Evolutionary conservation across 2,113 vertebrate species (phyloP).

Genomic region (Elachura formosa): DNA sequence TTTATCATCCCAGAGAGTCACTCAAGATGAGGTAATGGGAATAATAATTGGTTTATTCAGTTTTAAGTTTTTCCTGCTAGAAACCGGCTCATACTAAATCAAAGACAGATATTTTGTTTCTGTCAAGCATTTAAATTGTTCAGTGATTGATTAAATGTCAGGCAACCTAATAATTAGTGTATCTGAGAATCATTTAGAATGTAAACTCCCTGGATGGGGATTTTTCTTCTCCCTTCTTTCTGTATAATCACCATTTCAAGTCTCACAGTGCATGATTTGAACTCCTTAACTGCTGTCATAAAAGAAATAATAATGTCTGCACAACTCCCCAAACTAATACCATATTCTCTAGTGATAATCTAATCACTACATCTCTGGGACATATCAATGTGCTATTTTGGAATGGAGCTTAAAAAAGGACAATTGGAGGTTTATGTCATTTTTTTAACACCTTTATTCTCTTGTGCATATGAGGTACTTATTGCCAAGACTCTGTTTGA

Average conservation of each 20-base stretch:
- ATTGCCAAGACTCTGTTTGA: background rate
- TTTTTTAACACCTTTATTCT: background rate
- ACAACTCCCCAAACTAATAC: slow-evolving; percentile 1
- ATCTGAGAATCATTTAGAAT: slow-evolving; percentile 32
- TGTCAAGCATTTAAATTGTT: slow-evolving; percentile 24
- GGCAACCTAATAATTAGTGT: slow-evolving; percentile 47
- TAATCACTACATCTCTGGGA: background rate
- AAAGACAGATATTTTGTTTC: slow-evolving; percentile 35
- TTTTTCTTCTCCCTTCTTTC: slow-evolving; percentile 16
- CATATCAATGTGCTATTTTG: background rate
- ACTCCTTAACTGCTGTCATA: slow-evolving; percentile 5
- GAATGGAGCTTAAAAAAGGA: background rate
- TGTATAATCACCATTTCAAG: slow-evolving; percentile 12
- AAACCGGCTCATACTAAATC: slow-evolving; percentile 30
- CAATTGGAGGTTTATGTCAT: background rate
- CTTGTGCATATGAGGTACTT: background rate
- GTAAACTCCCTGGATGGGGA: slow-evolving; percentile 24
- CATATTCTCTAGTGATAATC: slow-evolving; percentile 7
- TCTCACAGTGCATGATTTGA: background rate
- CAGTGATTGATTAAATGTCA: slow-evolving; percentile 56
- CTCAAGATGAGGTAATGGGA: slow-evolving; percentile 57
- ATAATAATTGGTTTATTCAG: slow-evolving; percentile 58
- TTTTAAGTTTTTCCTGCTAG: slow-evolving; percentile 44
- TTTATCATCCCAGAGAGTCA: slow-evolving; percentile 39
- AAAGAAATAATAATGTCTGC: slow-evolving; percentile 11